Percentiles rank a stretch among this genome's conserved stretches.
These are phyloP conservation scores for Phyllotis vaccarum DNA, from an alignment of 2,797 vertebrate species.

Conservation along the genomic window DNA sequence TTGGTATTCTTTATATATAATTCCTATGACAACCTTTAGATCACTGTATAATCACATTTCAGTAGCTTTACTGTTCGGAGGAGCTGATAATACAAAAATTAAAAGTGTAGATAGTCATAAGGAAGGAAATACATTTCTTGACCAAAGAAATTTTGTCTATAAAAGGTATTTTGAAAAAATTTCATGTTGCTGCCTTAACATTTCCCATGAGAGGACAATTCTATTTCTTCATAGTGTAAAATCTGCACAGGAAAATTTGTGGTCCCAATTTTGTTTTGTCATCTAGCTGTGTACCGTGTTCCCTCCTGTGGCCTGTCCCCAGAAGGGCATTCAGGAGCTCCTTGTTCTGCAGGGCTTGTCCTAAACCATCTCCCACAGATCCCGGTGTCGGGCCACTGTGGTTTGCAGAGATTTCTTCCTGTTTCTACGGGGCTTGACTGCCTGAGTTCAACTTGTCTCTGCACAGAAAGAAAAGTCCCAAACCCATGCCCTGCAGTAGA, in stretches of 20 bases:
- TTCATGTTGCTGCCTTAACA: neutral
- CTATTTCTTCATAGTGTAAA: constrained; percentile 50
- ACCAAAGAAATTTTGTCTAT: neutral
- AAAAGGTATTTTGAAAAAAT: constrained; percentile 50
- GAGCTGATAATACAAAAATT: constrained; percentile 22
- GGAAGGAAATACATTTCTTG: constrained; percentile 35
- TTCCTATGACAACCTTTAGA: constrained; percentile 3
- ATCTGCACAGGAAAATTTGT: constrained; percentile 12
- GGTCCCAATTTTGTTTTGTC: neutral
- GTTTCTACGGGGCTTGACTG: neutral
- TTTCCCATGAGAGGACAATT: constrained; percentile 23
- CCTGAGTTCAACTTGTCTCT: neutral
- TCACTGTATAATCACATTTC: neutral
- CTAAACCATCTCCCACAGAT: neutral
- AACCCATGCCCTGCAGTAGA: neutral
- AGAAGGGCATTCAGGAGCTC: neutral
- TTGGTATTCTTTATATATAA: neutral
- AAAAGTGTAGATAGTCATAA: neutral
- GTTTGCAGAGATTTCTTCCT: neutral
- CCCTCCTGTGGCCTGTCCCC: neutral
- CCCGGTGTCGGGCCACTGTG: neutral
- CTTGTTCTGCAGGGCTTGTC: neutral
- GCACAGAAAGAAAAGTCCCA: neutral
- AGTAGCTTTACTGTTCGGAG: constrained; percentile 10
- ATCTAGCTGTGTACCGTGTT: neutral